Percentiles rank a stretch among this genome's conserved stretches.
phyloP scores from a whole-genome alignment of 2,888 invertebrate genomes.

The Apamea anceps region DNA sequence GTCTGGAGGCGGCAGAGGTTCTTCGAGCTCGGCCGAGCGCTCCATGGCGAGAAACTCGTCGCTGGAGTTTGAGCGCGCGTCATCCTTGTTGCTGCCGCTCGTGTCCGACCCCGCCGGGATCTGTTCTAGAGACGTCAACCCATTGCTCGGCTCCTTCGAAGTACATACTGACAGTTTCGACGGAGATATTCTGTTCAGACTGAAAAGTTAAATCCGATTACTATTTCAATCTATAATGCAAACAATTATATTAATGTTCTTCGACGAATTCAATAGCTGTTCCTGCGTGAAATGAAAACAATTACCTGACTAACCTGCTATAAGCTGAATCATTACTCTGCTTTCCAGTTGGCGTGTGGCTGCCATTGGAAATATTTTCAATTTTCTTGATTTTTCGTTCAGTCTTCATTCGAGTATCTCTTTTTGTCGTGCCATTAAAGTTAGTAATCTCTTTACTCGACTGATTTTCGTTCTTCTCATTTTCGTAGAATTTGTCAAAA shows the following conservation, averaged over 20 bases:
- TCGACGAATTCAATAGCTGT: background rate
- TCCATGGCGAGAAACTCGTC: conserved; percentile 89
- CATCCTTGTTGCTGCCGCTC: conserved; percentile 83
- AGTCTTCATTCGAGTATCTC: conserved; percentile 76
- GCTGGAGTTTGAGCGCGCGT: conserved; percentile 83
- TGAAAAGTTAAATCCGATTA: conserved; percentile 65
- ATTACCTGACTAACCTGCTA: conserved; percentile 93
- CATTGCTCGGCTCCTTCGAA: conserved; percentile 80
- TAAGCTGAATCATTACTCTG: conserved; percentile 93
- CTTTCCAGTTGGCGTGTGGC: conserved; percentile 84
- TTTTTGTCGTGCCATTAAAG: conserved; percentile 79
- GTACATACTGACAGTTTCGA: conserved; percentile 86
- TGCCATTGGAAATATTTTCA: conserved; percentile 80
- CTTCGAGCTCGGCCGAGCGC: conserved; percentile 83
- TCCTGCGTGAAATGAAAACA: conserved; percentile 54
- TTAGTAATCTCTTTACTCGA: conserved; percentile 75
- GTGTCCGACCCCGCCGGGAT: conserved; percentile 83
- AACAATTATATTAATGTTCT: background rate
- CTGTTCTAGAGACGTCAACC: conserved; percentile 77
- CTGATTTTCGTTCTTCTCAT: conserved; percentile 80
- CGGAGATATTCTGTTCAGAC: conserved; percentile 87
- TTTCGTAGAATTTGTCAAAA: conserved; percentile 87
- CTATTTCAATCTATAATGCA: background rate
- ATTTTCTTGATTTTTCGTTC: conserved; percentile 82
- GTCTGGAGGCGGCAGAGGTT: conserved; percentile 75